These are phyloP conservation scores for Temnopleurus reevesii DNA, from an alignment of 53 echinoderm and acorn worm genomes.

Conservation along the genomic window DNA sequence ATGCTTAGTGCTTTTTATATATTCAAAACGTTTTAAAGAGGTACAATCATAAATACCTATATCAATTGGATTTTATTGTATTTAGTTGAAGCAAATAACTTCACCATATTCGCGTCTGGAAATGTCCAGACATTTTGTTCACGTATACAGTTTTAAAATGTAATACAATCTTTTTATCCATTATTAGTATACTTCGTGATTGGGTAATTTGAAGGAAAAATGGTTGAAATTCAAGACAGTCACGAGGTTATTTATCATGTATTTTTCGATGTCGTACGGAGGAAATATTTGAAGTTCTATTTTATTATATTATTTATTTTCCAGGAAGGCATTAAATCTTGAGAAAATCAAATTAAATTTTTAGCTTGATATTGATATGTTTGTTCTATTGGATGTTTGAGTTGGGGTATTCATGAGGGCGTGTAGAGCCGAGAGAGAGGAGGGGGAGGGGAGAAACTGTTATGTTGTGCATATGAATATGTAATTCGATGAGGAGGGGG, in stretches of 20 bases:
- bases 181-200: constrained; percentile 37
- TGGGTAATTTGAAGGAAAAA: constrained; percentile 31
- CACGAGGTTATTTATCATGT: constrained; percentile 79
- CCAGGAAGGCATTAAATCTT: constrained; percentile 89
- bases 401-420: no score
- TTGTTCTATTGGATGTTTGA: background rate
- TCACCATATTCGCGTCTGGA: background rate
- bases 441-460: background rate
- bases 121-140: constrained; percentile 13
- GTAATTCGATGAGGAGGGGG: no score
- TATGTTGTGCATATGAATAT: no score
- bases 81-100: background rate
- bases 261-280: constrained; percentile 67
- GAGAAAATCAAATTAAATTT: constrained; percentile 42
- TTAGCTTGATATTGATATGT: background rate
- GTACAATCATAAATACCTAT: background rate
- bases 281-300: constrained; percentile 97
- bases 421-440: no score
- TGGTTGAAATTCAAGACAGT: background rate
- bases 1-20: background rate
- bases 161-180: constrained; percentile 27
- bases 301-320: constrained; percentile 99
- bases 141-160: constrained; percentile 18
- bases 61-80: background rate
- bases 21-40: background rate